Conservation (phyloP, 2,888 invertebrate species). For the Pristionchus japonicus region DNA sequence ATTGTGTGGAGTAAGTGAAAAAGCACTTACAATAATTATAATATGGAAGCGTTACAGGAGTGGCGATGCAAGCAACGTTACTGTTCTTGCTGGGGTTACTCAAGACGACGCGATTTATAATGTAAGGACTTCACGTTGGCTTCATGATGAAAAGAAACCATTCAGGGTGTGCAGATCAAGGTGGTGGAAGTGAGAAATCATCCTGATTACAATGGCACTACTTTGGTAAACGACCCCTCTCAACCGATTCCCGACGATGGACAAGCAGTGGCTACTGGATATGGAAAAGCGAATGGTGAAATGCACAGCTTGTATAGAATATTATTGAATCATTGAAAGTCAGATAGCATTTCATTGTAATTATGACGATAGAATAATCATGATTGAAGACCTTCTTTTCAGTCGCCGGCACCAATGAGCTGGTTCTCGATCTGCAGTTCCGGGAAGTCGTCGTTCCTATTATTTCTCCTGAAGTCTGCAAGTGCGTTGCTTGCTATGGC, state of each 20-base stretch:
- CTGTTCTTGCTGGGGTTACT: too few species aligned
- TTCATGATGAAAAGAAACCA: too few species aligned
- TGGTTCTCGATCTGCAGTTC: background rate
- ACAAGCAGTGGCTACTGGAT: background rate
- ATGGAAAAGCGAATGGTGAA: background rate
- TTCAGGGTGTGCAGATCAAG: too few species aligned
- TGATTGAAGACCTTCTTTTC: background rate
- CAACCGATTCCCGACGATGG: background rate
- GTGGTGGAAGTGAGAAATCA: too few species aligned
- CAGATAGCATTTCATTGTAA: too few species aligned
- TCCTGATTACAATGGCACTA: background rate
- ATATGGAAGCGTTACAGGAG: too few species aligned
- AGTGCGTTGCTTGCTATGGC: background rate
- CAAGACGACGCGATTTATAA: too few species aligned
- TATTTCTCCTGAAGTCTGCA: background rate
- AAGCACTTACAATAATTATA: background rate
- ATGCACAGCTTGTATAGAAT: too few species aligned
- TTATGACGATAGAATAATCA: too few species aligned
- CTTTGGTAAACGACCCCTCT: background rate
- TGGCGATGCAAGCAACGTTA: too few species aligned
- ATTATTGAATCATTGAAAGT: too few species aligned
- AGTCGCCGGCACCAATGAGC: background rate
- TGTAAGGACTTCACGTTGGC: too few species aligned
- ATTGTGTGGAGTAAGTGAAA: background rate
- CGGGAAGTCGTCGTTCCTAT: background rate